Evolutionary conservation across 2,797 vertebrate species (phyloP).

Genomic region (Gymnopithys bicolor): DNA sequence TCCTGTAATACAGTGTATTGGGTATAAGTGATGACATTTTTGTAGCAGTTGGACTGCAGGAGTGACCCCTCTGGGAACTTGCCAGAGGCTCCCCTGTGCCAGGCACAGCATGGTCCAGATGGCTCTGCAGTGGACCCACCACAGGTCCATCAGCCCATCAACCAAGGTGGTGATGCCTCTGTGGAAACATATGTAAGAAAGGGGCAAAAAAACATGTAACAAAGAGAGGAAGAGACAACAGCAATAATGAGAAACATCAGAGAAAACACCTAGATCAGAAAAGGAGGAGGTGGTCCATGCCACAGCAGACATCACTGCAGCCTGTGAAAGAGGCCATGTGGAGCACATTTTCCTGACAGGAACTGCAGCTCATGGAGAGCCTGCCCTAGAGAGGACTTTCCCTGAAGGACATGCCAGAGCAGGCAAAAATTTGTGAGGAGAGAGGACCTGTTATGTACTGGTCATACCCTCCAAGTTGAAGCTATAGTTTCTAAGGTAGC

Average conservation of each 20-base stretch:
- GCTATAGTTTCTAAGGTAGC: not conserved
- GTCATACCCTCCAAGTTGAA: not conserved
- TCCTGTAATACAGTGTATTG: not conserved
- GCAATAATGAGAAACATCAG: not conserved
- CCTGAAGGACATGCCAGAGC: not conserved
- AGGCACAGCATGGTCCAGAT: not conserved
- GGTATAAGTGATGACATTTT: not conserved
- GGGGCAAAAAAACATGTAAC: not conserved
- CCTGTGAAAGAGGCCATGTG: not conserved
- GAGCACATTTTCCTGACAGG: not conserved
- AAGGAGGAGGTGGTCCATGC: not conserved
- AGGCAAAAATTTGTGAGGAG: not conserved
- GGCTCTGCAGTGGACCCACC: not conserved
- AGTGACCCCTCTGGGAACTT: not conserved
- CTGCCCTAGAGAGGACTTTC: not conserved
- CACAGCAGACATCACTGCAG: not conserved
- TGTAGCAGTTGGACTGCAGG: not conserved
- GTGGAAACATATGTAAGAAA: not conserved
- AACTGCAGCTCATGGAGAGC: not conserved
- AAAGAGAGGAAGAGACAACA: not conserved
- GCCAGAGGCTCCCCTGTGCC: not conserved
- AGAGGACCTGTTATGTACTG: not conserved
- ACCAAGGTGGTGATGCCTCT: not conserved
- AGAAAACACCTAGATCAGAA: not conserved
- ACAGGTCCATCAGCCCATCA: not conserved